A percentile compares a stretch with the other conserved stretches of the same genome.
phyloP scores from a whole-genome alignment of 2,797 vertebrate genomes.

The Sarcoramphus papa region DNA sequence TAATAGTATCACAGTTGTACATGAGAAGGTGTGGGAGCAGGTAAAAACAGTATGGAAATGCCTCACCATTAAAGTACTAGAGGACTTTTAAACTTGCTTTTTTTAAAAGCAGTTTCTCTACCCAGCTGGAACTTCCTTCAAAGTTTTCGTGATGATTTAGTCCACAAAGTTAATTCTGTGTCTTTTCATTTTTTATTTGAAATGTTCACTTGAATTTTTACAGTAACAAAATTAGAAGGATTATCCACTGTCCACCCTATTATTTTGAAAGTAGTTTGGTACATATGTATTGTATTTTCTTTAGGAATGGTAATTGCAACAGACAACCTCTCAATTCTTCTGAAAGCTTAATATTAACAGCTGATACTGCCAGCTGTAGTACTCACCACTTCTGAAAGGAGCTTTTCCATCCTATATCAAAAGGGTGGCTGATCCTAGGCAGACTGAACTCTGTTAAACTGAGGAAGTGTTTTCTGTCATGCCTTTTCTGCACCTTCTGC shows the following conservation, averaged over 20 bases:
- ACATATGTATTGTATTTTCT: neutral
- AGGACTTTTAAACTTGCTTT: neutral
- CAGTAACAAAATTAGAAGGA: neutral
- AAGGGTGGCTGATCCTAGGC: neutral
- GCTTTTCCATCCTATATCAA: neutral
- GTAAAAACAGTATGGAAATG: neutral
- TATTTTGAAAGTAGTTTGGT: neutral
- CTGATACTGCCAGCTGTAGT: neutral
- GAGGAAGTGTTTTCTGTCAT: neutral
- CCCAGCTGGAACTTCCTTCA: neutral
- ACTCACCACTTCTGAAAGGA: neutral
- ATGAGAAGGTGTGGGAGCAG: neutral
- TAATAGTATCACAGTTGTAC: neutral
- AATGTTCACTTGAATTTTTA: neutral
- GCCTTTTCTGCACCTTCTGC: neutral
- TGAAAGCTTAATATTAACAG: neutral
- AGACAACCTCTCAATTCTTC: neutral
- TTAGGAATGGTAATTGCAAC: neutral
- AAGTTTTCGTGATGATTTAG: neutral
- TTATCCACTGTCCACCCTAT: neutral
- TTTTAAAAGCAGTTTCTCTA: neutral
- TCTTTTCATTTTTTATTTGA: neutral
- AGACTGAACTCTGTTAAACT: neutral
- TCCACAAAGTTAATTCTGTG: neutral
- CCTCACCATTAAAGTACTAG: neutral